Conservation (phyloP, 2,113 vertebrate species). For the Neogobius melanostomus region DNA sequence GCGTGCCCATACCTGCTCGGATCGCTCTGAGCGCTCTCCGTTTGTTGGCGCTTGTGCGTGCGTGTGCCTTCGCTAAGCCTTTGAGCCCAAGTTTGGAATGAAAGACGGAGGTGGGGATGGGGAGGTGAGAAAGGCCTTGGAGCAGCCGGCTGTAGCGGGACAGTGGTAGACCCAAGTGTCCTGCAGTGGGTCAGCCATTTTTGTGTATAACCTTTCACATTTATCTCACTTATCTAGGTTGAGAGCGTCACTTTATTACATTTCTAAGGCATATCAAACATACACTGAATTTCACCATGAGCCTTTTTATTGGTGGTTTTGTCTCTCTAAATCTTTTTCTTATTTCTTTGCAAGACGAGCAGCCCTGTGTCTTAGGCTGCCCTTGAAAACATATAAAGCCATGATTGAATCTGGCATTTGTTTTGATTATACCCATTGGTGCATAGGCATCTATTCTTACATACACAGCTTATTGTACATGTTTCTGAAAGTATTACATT, state of each 20-base stretch:
- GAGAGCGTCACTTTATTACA: not conserved
- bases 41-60: slow-evolving; percentile 55
- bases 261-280: too few species aligned
- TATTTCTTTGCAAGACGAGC: too few species aligned
- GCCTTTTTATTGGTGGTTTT: too few species aligned
- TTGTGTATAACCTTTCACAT: slow-evolving; percentile 19
- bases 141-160: slow-evolving; percentile 30
- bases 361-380: too few species aligned
- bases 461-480: too few species aligned
- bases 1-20: slow-evolving; percentile 70
- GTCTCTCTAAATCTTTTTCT: too few species aligned
- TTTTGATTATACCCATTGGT: too few species aligned
- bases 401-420: too few species aligned
- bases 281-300: too few species aligned
- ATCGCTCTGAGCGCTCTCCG: slow-evolving; percentile 52
- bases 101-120: slow-evolving; percentile 57
- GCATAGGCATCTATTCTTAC: too few species aligned
- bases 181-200: slow-evolving; percentile 16
- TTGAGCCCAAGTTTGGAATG: slow-evolving; percentile 64
- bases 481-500: too few species aligned
- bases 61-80: slow-evolving; percentile 60
- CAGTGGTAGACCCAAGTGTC: slow-evolving; percentile 28
- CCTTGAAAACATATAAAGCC: too few species aligned
- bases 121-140: slow-evolving; percentile 55
- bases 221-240: not conserved